Base-by-base conservation (phyloP, 2,797 vertebrate genomes). In the Cossypha caffra region DNA sequence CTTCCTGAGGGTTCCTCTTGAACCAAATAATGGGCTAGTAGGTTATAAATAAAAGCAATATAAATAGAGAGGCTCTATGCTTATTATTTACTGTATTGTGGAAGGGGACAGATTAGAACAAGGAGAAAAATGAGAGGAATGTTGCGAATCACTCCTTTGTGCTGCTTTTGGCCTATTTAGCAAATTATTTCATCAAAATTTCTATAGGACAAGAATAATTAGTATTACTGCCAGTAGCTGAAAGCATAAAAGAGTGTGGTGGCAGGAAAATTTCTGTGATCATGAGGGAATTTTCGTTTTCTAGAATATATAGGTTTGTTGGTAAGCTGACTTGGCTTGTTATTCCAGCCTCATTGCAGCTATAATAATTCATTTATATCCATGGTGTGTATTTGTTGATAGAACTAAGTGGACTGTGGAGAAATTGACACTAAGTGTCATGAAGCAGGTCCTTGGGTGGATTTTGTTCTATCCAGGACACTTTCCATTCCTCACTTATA, bases 371-470 rank as follows among this genome's bases (percentile, higher is more conserved):
- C 0, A 8, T 67, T 74, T 67, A 37, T 21, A 59, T 10, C 10
- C 16, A 7, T 19, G 14, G 11, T 16, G 4, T 40, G 6, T 26
- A 35, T 57, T 51, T 81, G 35, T 38, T 74, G 20, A 47, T 48
- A 37, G 10, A 13, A 63, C 5, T 37, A 11, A 59, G 16, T 26
- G 16, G 48, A 59, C 10, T 1, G 1, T 43, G 28, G 10, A 84
- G 21, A 15, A 57, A 3, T 13, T 45, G 52, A 50, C 3, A 4
- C 1, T 9, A 7, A 2, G 10, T 17, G 31, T 33, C 26, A 35
- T 75, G 26, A 87, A 54, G 13, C 7, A 59, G 16, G 4, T 18
- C 13, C 31, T 52, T 0, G 0, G 23, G 8, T n/a, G 33, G 17
- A 24, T 17, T 67, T 37, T 45, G 18, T 37, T 13, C 59, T 74